Conservation (phyloP, 2,888 invertebrate genomes). For the Germaria angustata region DNA sequence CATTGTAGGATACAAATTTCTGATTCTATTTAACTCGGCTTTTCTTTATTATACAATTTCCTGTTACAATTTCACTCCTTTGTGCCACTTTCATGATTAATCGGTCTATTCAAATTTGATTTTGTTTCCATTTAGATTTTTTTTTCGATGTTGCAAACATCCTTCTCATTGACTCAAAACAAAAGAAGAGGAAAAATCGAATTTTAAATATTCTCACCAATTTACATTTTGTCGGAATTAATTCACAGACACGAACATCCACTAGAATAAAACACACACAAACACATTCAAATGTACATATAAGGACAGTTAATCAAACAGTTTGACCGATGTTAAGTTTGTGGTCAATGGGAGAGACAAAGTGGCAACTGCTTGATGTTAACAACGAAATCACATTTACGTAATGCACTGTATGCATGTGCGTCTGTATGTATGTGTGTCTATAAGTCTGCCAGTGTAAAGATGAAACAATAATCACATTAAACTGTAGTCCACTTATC, state of each 20-base stretch:
- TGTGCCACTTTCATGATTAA: background rate
- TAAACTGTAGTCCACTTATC: constrained; percentile 52
- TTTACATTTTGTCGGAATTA: constrained; percentile 35
- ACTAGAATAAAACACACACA: background rate
- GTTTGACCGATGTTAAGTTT: constrained; percentile 6
- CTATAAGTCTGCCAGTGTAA: background rate
- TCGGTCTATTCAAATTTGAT: background rate
- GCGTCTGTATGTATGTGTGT: background rate
- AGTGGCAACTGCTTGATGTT: background rate
- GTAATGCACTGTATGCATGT: background rate
- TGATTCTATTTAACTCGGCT: too few relatives aligned
- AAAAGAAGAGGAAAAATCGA: background rate
- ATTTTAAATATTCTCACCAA: constrained; percentile 17
- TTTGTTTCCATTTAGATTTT: background rate
- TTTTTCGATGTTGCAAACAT: background rate
- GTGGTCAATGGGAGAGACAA: constrained; percentile 7
- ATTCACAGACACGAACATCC: constrained; percentile 15
- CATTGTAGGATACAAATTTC: too few relatives aligned
- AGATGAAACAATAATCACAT: constrained; percentile 47
- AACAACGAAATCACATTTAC: background rate
- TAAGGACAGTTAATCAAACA: constrained; percentile 3
- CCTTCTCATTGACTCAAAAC: background rate
- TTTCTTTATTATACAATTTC: background rate
- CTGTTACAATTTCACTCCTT: background rate
- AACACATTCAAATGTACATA: too few relatives aligned